Evolutionary conservation across 2,888 invertebrate species (phyloP).

Genomic region (Odontocerum albicorne): DNA sequence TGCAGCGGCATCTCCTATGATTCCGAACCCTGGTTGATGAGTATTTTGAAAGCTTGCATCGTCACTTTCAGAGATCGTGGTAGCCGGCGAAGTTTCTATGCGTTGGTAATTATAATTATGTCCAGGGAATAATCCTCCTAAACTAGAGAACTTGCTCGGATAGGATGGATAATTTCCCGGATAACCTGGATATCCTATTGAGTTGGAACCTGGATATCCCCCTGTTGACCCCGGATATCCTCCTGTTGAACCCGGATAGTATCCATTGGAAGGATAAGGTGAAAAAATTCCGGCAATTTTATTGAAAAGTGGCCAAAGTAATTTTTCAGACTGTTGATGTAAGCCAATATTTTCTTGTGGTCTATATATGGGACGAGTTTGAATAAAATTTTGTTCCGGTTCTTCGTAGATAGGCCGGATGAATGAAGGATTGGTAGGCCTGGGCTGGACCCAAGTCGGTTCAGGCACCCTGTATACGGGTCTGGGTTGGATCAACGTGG

Average conservation of each 20-base stretch:
- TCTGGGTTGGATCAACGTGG: slow-evolving; percentile 10
- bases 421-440: slow-evolving; percentile 14
- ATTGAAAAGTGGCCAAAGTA: slow-evolving; percentile 21
- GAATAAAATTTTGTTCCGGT: slow-evolving; percentile 7
- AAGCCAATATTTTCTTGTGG: neutral
- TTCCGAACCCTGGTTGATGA: slow-evolving; percentile 14
- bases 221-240: neutral
- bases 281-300: slow-evolving; percentile 10
- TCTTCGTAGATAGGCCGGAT: slow-evolving; percentile 5
- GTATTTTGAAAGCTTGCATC: slow-evolving; percentile 4
- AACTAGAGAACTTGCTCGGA: slow-evolving; percentile 26
- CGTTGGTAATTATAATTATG: slow-evolving; percentile 24
- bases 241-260: neutral
- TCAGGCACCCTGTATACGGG: neutral
- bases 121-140: slow-evolving; percentile 20
- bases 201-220: slow-evolving; percentile 29
- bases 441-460: slow-evolving; percentile 8
- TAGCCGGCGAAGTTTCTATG: slow-evolving; percentile 4
- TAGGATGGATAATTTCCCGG: slow-evolving; percentile 25
- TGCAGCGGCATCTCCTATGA: slow-evolving; percentile 14
- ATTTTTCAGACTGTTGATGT: slow-evolving; percentile 6
- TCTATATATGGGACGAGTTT: slow-evolving; percentile 8
- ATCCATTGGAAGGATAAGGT: neutral
- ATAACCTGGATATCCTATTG: slow-evolving; percentile 28
- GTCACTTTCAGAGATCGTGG: slow-evolving; percentile 1